Evolutionary conservation across 2,113 vertebrate species (phyloP).

Genomic region (Haliaeetus leucogaster): DNA sequence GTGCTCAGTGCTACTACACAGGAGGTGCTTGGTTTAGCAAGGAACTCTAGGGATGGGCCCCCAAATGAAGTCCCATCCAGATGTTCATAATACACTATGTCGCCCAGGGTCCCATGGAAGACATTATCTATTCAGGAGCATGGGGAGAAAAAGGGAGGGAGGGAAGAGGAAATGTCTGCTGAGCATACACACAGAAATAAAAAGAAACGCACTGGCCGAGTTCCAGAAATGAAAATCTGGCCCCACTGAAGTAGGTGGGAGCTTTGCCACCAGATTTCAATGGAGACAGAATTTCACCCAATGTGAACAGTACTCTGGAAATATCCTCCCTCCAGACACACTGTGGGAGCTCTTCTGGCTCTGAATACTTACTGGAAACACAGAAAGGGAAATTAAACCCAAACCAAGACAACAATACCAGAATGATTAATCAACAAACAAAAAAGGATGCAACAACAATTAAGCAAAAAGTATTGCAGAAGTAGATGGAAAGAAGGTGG

Average conservation of each 20-base stretch:
- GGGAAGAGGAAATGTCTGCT: background rate
- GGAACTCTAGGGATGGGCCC: background rate
- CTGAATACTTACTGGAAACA: background rate
- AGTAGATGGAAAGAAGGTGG: background rate
- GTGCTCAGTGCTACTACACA: background rate
- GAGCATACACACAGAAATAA: background rate
- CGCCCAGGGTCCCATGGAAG: background rate
- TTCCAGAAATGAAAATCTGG: slow-evolving; percentile 20
- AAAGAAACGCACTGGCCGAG: background rate
- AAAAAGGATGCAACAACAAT: background rate
- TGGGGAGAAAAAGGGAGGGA: background rate
- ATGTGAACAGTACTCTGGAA: slow-evolving; percentile 1
- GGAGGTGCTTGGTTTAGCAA: background rate
- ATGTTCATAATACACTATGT: background rate
- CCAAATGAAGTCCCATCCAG: background rate
- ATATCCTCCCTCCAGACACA: background rate
- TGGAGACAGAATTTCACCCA: background rate
- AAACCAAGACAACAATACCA: slow-evolving; percentile 24
- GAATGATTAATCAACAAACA: background rate
- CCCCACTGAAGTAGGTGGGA: background rate
- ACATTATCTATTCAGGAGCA: background rate
- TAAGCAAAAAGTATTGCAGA: background rate
- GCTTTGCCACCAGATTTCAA: slow-evolving; percentile 9
- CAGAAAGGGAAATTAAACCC: slow-evolving; percentile 19
- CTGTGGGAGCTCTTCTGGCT: slow-evolving; percentile 29